Percentiles rank a stretch among this genome's conserved stretches.
phyloP scores from a whole-genome alignment of 2,888 invertebrate genomes.

The Girardia tigrina region DNA sequence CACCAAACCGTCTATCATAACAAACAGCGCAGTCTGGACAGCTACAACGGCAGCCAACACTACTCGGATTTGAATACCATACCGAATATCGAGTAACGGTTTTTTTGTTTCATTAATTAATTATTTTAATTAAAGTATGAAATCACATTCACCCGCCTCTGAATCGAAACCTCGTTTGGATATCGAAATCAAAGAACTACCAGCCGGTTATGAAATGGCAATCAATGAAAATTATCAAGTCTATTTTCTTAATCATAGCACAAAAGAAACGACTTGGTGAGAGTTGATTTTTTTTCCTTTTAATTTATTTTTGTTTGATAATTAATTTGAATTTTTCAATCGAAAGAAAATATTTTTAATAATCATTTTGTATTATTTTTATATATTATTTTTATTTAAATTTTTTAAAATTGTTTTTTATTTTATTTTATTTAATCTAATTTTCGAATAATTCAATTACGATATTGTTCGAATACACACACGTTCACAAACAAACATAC shows the following conservation, averaged over 20 bases:
- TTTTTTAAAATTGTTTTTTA: not conserved
- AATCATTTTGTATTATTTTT: not conserved
- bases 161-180: not conserved
- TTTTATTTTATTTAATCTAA: not conserved
- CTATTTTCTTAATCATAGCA: conserved; percentile 25
- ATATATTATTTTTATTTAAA: not conserved
- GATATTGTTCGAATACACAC: not conserved
- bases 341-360: not conserved
- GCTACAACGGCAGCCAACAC: not conserved
- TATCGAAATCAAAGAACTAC: conserved; percentile 23
- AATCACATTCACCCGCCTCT: not conserved
- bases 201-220: conserved; percentile 28
- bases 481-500: too few relatives aligned
- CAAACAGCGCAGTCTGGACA: not conserved
- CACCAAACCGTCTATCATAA: not conserved
- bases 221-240: conserved; percentile 18
- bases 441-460: not conserved
- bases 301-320: not conserved
- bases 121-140: not conserved
- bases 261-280: conserved; percentile 16
- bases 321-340: not conserved
- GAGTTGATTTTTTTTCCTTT: not conserved
- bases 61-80: not conserved
- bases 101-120: not conserved
- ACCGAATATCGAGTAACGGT: not conserved